Evolutionary conservation across 2,113 vertebrate species (phyloP), one percentile per base, ranked within the genome.

Genomic region (Nannospalax galili): DNA sequence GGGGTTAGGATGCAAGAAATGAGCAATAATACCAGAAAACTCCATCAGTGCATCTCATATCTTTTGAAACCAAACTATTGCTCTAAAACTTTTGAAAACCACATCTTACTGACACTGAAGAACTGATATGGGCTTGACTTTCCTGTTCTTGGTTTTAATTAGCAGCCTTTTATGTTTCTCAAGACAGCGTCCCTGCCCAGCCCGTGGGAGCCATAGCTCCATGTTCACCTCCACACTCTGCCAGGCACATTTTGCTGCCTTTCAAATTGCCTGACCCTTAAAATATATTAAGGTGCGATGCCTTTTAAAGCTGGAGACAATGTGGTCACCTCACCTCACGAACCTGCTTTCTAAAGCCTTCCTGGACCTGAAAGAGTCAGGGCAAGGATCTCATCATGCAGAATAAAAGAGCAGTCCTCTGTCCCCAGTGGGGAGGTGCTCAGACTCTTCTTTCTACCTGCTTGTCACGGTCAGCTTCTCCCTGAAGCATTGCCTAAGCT

Each of bases 81-180:
- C 30, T 88, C 30, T 81, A 84, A 84, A 69, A 65, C 16, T 52
- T 72, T 30, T 70, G 19, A 74, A 85, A 91, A 75, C 65, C 73
- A 72, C 26, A 87, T 92, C 89, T 84, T 58, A 65, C 88, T 81
- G 85, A 67, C 84, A 88, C 84, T 17, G 70, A 84, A 90, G 64
- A 67, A 69, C 72, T 56, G 73, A 60, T 48, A 16, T n/a, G 67
- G 62, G 20, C 28, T 58, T 89, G 67, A 86, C 48, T 87, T 40
- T 75, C 40, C 58, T 73, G 30, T 62, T 77, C 82, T 73, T 81
- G 22, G 35, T 92, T 84, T 70, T 70, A 42, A 45, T 77, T 93
- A 91, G 84, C 32, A 91, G 73, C 35, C 45, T 88, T 64, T 73
- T 84, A n/a, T 78, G 79, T 79, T 82, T 56, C 92, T 90, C 42